A percentile compares a stretch with the other conserved stretches of the same genome.
phyloP scores from a whole-genome alignment of 1,140 invertebrate species.

The Zaprionus ornatus region DNA sequence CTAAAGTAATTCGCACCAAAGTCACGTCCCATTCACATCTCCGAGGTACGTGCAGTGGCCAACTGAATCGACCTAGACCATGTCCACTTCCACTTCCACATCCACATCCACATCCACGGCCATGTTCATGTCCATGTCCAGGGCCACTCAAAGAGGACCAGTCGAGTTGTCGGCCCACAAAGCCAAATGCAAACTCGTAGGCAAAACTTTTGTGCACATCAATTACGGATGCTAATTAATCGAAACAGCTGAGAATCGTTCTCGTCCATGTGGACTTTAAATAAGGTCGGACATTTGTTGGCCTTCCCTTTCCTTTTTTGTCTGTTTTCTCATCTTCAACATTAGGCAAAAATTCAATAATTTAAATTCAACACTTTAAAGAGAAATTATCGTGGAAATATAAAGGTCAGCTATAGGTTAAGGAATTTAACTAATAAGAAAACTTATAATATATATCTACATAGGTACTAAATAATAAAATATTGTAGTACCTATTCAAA shows the following conservation, averaged over 20 bases:
- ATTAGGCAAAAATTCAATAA: neutral
- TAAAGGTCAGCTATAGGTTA: no score
- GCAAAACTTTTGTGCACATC: conserved; percentile 77
- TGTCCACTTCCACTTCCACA: conserved; percentile 20
- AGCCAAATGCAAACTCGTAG: conserved; percentile 62
- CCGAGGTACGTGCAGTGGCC: conserved; percentile 55
- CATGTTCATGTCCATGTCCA: conserved; percentile 47
- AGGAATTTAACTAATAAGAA: neutral
- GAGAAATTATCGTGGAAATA: neutral
- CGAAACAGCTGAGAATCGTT: conserved; percentile 64
- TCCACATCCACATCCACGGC: conserved; percentile 25
- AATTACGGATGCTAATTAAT: conserved; percentile 83
- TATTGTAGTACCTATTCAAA: no score
- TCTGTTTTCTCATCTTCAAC: neutral
- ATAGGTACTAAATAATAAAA: no score
- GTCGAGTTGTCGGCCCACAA: conserved; percentile 41
- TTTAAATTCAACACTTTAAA: neutral
- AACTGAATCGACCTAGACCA: conserved; percentile 18
- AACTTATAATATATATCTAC: no score
- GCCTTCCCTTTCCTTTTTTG: neutral
- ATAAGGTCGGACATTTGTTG: conserved; percentile 32
- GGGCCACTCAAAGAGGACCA: conserved; percentile 56
- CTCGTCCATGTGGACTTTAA: conserved; percentile 28
- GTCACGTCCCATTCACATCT: conserved; percentile 62
- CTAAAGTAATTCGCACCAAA: conserved; percentile 81